These are phyloP conservation scores for Lysandra bellargus DNA, from an alignment of 2,888 invertebrate species.

Conservation along the genomic window DNA sequence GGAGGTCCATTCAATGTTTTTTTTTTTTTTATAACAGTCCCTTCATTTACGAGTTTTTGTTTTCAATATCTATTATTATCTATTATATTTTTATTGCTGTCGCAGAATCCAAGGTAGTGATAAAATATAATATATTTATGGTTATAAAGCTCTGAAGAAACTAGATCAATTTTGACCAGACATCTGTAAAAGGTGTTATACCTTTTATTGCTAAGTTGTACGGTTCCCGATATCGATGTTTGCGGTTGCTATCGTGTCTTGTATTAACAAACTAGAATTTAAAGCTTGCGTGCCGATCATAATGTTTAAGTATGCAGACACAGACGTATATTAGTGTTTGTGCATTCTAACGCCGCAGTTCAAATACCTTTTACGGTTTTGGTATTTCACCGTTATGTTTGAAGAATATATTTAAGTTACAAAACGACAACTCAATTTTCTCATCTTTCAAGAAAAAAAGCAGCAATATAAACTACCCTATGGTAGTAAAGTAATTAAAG, in stretches of 20 bases:
- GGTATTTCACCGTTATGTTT: background rate
- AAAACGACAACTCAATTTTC: background rate
- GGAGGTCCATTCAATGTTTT: background rate
- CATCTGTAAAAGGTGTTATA: too few relatives aligned
- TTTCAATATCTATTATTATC: background rate
- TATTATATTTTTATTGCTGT: too few relatives aligned
- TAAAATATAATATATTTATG: too few relatives aligned
- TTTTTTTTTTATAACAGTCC: background rate
- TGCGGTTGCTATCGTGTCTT: background rate
- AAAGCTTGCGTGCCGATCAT: background rate
- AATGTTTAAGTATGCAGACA: background rate
- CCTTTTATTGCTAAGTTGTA: too few relatives aligned
- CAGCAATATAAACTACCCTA: too few relatives aligned
- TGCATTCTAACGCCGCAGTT: background rate
- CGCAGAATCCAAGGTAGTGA: too few relatives aligned
- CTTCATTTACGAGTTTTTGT: background rate
- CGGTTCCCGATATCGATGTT: background rate
- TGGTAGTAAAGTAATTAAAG: too few relatives aligned
- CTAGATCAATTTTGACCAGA: too few relatives aligned
- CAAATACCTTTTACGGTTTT: conserved; percentile 1
- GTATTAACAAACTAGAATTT: background rate
- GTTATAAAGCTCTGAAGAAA: too few relatives aligned
- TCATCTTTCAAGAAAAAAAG: too few relatives aligned
- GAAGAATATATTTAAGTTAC: background rate
- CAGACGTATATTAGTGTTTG: background rate